Conservation (phyloP, 1,140 invertebrate species). For the Drosophila mojavensis region DNA sequence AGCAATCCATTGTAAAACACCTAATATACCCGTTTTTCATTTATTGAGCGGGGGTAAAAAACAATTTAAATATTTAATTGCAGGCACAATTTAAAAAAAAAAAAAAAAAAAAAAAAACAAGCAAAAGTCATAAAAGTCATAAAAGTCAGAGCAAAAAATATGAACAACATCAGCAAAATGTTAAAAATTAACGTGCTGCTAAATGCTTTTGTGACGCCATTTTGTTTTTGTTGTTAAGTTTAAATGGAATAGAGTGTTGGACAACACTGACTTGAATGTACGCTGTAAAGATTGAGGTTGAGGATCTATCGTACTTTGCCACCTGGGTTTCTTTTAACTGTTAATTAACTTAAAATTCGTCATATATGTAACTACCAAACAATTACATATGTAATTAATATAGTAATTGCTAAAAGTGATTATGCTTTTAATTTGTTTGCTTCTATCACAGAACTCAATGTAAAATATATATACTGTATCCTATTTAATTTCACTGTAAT, state of each 20-base stretch:
- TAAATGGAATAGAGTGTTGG: neutral
- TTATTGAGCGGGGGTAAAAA: constrained; percentile 29
- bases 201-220: constrained; percentile 36
- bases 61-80: constrained; percentile 80
- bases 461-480: too few relatives aligned
- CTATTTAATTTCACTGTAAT: neutral
- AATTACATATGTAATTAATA: neutral
- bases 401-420: neutral
- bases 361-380: neutral
- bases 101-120: constrained; percentile 37
- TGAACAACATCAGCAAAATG: constrained; percentile 8
- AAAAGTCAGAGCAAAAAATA: constrained; percentile 37
- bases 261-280: neutral
- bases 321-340: too few relatives aligned
- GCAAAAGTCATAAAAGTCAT: constrained; percentile 54
- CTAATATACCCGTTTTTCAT: neutral
- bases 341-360: too few relatives aligned
- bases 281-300: neutral
- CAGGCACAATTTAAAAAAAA: constrained; percentile 53
- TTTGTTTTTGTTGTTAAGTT: constrained; percentile 21
- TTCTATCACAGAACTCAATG: too few relatives aligned
- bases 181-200: constrained; percentile 25
- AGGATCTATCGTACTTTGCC: too few relatives aligned
- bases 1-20: too few relatives aligned
- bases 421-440: neutral